Percentiles rank a stretch among this genome's conserved stretches.
These are phyloP conservation scores for Escarpia spicata DNA, from an alignment of 2,888 invertebrate genomes.

Conservation along the genomic window DNA sequence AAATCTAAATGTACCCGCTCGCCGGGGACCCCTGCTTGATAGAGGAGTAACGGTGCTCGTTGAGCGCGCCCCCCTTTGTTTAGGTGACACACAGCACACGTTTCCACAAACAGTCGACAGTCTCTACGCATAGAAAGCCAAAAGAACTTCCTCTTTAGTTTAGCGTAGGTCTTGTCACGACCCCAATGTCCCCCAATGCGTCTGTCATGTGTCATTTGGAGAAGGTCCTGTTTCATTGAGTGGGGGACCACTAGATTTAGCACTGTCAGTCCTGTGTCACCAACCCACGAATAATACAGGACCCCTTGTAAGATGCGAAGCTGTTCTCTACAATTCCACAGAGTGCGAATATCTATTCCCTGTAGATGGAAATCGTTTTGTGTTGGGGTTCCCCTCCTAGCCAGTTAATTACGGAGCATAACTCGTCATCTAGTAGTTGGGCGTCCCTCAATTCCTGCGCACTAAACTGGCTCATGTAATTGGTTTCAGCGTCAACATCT, in stretches of 20 bases:
- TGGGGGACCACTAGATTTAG: not conserved
- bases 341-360: not conserved
- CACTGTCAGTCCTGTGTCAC: not conserved
- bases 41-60: too few relatives aligned
- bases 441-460: not conserved
- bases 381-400: not conserved
- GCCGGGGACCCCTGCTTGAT: too few relatives aligned
- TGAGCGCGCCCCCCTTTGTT: not conserved
- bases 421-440: not conserved
- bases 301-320: not conserved
- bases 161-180: not conserved
- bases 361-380: not conserved
- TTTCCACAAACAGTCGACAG: too few relatives aligned
- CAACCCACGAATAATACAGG: not conserved
- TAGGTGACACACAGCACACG: too few relatives aligned
- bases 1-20: constrained; percentile 23
- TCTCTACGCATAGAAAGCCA: not conserved
- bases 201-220: constrained; percentile 13
- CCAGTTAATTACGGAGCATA: not conserved
- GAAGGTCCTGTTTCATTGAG: not conserved
- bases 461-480: not conserved
- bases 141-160: not conserved
- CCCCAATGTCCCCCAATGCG: not conserved
- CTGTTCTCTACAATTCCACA: not conserved
- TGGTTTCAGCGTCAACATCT: not conserved